Evolutionary conservation across 2,888 invertebrate genomes (phyloP).

Genomic region (Andrena praecox): DNA sequence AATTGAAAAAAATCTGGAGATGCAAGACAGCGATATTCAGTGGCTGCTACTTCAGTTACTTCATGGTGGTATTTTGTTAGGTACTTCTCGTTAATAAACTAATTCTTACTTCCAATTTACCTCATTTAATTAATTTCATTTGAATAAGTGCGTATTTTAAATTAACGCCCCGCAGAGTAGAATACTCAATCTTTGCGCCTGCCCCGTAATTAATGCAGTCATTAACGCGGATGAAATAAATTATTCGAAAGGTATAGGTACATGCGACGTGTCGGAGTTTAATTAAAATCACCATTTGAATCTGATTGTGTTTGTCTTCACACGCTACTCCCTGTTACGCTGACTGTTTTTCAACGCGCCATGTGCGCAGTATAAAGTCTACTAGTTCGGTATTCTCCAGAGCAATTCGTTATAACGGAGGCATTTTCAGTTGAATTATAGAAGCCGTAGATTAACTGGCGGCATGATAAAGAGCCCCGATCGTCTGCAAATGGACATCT

Average conservation of each 20-base stretch:
- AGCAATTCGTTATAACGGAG: background rate
- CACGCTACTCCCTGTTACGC: conserved; percentile 23
- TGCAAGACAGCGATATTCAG: background rate
- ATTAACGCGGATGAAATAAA: conserved; percentile 4
- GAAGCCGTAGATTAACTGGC: background rate
- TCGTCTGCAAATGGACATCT: background rate
- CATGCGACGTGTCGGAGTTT: background rate
- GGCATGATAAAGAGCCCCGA: background rate
- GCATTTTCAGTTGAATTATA: background rate
- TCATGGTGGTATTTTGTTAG: too few species aligned
- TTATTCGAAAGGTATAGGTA: conserved; percentile 1
- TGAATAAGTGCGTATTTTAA: too few species aligned
- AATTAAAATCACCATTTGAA: conserved; percentile 34
- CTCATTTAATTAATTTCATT: too few species aligned
- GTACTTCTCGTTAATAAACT: too few species aligned
- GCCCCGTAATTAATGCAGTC: background rate
- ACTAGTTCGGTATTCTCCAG: conserved; percentile 26
- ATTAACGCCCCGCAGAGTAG: background rate
- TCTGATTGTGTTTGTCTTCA: conserved; percentile 20
- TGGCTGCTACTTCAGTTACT: too few species aligned
- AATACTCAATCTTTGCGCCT: background rate
- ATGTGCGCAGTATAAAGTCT: conserved; percentile 56
- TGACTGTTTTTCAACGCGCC: conserved; percentile 66
- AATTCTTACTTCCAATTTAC: background rate
- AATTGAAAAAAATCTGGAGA: too few species aligned